Conservation (phyloP, 2,888 invertebrate species). For the Artemia sinica region DNA sequence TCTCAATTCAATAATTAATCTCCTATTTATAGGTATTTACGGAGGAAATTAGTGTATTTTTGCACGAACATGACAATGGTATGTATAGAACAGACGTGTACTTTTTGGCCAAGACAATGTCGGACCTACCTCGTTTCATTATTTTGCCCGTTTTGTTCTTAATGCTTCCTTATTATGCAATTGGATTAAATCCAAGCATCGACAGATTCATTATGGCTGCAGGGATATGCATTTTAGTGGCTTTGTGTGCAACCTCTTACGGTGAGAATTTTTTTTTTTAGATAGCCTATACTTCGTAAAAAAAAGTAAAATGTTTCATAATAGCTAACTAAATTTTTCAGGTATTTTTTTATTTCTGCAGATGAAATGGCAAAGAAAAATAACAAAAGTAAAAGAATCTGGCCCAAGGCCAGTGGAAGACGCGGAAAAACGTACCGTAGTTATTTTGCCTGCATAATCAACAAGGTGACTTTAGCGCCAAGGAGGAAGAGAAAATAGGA, state of each 20-base stretch:
- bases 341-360: background rate
- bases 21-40: constrained; percentile 54
- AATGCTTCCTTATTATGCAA: constrained; percentile 67
- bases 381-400: too few relatives aligned
- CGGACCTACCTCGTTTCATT: constrained; percentile 70
- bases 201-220: constrained; percentile 46
- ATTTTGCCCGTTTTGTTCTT: constrained; percentile 66
- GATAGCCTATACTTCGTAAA: too few relatives aligned
- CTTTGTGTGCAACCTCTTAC: constrained; percentile 73
- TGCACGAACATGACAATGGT: constrained; percentile 69
- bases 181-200: constrained; percentile 55
- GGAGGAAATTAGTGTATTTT: constrained; percentile 68
- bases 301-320: too few relatives aligned
- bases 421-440: too few relatives aligned
- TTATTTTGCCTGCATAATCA: too few relatives aligned
- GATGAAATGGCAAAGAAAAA: too few relatives aligned
- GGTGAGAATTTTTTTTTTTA: constrained; percentile 38
- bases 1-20: background rate
- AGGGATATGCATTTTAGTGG: constrained; percentile 53
- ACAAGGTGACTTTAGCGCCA: too few relatives aligned
- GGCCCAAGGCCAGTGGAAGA: too few relatives aligned
- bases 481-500: too few relatives aligned
- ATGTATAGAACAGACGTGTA: constrained; percentile 81
- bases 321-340: background rate
- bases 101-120: constrained; percentile 72